Evolutionary conservation across 1,140 invertebrate genomes (phyloP).

Genomic region (Dermatophagoides farinae): DNA sequence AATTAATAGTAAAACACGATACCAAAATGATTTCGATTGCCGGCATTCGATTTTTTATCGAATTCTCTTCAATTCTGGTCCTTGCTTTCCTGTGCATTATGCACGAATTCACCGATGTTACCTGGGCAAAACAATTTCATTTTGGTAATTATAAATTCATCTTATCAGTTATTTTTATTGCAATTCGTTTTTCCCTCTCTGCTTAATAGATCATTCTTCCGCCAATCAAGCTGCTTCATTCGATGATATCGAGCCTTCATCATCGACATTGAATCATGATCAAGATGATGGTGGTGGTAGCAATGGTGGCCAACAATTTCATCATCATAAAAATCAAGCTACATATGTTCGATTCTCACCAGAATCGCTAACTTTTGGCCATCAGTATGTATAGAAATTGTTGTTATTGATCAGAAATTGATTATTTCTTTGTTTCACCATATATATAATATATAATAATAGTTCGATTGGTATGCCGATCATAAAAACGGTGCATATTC

Average conservation of each 20-base stretch:
- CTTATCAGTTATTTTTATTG: background rate
- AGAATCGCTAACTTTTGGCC: conserved; percentile 8
- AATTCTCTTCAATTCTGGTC: conserved; percentile 6
- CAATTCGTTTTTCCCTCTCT: background rate
- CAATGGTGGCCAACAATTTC: too few species aligned
- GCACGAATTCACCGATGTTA: conserved; percentile 5
- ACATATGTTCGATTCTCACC: background rate
- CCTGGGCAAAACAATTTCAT: conserved; percentile 5
- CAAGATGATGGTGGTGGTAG: background rate
- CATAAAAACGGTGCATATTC: conserved; percentile 51
- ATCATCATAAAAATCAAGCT: too few species aligned
- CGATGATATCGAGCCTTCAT: background rate
- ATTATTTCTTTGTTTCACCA: background rate
- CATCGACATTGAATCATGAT: background rate
- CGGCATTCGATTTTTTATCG: conserved; percentile 2
- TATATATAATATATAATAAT: background rate
- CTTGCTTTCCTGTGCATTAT: conserved; percentile 3
- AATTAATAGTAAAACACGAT: background rate
- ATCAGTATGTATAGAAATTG: conserved; percentile 1
- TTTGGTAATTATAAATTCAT: conserved; percentile 3
- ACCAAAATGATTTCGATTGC: background rate
- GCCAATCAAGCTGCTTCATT: background rate
- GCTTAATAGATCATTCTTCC: conserved; percentile 2
- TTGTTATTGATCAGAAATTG: background rate
- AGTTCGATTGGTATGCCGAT: conserved; percentile 63